Evolutionary conservation across 2,113 vertebrate species (phyloP).

Genomic region (Daphoenositta chrysoptera): DNA sequence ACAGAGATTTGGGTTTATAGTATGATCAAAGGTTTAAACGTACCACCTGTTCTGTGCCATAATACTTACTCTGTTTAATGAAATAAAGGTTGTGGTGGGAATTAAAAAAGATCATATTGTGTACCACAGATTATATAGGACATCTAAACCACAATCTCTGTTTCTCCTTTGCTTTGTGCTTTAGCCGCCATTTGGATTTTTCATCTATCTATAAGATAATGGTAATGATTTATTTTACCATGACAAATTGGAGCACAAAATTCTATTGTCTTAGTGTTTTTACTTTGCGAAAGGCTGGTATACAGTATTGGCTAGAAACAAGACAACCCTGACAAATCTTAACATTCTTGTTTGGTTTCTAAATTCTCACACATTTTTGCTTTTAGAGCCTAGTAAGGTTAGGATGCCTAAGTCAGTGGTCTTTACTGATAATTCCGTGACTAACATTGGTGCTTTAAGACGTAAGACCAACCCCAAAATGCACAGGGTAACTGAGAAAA

Average conservation of each 20-base stretch:
- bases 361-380: neutral
- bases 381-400: neutral
- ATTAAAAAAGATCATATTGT: neutral
- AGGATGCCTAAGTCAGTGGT: neutral
- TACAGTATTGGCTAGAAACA: neutral
- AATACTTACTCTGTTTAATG: conserved; percentile 28
- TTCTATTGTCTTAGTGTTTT: neutral
- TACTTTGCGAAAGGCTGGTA: neutral
- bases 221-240: neutral
- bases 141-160: neutral
- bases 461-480: neutral
- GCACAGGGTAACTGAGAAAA: neutral
- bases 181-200: neutral
- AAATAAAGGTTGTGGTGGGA: neutral
- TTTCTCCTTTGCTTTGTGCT: neutral
- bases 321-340: neutral
- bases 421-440: neutral
- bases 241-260: neutral
- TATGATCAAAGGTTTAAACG: conserved; percentile 30
- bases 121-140: neutral
- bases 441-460: neutral
- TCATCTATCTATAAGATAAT: neutral
- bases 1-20: conserved; percentile 33
- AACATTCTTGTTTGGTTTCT: neutral
- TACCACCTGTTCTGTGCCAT: conserved; percentile 26